A percentile compares a stretch with the other conserved stretches of the same genome.
phyloP scores from a whole-genome alignment of 2,797 vertebrate genomes.

The Clarias fuscus region DNA sequence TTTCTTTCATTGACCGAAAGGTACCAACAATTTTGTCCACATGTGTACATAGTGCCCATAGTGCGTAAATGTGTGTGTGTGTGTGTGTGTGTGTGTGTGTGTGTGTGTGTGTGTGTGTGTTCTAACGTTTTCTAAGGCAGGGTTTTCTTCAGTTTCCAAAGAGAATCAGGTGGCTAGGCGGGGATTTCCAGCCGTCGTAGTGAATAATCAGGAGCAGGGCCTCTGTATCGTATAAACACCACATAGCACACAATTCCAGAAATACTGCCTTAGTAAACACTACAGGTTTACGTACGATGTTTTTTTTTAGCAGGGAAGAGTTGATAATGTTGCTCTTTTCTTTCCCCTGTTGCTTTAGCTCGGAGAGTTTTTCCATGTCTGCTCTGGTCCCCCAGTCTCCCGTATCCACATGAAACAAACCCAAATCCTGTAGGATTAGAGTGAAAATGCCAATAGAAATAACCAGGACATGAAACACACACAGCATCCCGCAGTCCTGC shows the following conservation, averaged over 20 bases:
- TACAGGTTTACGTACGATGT: constrained; percentile 24
- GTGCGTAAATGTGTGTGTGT: no score
- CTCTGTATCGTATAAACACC: constrained; percentile 30
- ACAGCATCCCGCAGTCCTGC: constrained; percentile 35
- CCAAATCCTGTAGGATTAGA: constrained; percentile 59
- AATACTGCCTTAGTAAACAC: constrained; percentile 36
- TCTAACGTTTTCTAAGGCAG: background rate
- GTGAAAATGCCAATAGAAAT: constrained; percentile 60
- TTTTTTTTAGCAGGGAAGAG: constrained; percentile 37
- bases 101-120: no score
- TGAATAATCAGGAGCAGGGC: constrained; percentile 12
- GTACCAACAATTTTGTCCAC: no score
- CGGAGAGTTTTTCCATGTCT: constrained; percentile 48
- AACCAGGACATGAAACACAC: constrained; percentile 53
- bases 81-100: no score
- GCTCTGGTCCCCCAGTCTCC: constrained; percentile 40
- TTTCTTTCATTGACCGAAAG: no score
- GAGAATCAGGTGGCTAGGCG: constrained; percentile 28
- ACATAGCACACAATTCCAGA: constrained; percentile 1
- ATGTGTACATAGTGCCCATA: no score
- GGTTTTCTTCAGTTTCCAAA: constrained; percentile 14
- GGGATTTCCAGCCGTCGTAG: constrained; percentile 27
- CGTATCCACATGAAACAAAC: constrained; percentile 61
- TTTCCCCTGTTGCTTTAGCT: constrained; percentile 49
- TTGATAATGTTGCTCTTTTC: constrained; percentile 54